Conservation (phyloP, 2,888 invertebrate species). For the Heliconius sara region DNA sequence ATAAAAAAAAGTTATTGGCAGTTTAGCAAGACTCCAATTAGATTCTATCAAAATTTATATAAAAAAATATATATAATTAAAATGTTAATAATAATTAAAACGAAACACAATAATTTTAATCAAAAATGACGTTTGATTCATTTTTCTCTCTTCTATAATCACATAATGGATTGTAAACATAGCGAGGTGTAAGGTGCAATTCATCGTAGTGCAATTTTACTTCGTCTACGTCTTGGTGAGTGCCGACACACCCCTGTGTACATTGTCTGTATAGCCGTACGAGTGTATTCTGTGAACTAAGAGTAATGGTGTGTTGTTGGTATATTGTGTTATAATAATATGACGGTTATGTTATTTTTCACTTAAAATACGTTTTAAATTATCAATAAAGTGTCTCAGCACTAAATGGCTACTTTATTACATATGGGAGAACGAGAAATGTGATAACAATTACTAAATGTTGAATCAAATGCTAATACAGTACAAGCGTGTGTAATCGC, state of each 20-base stretch:
- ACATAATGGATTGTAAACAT: conserved; percentile 62
- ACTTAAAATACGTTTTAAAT: neutral
- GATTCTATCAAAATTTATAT: no score
- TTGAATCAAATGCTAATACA: no score
- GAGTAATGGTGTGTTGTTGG: neutral
- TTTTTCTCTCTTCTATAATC: conserved; percentile 1
- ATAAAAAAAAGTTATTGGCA: no score
- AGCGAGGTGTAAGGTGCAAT: conserved; percentile 59
- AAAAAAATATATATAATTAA: no score
- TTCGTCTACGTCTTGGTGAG: conserved; percentile 43
- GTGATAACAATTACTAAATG: neutral
- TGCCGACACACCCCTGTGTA: conserved; percentile 20
- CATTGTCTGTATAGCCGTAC: neutral
- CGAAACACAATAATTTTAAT: conserved; percentile 34
- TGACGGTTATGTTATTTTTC: no score
- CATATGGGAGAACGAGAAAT: neutral
- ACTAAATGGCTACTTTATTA: neutral
- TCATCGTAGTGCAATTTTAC: conserved; percentile 69
- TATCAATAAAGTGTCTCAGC: neutral
- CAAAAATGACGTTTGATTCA: conserved; percentile 2
- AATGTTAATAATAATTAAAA: no score
- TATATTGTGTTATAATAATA: neutral
- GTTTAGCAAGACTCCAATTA: no score
- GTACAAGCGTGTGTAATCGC: no score
- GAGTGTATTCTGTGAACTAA: neutral